Conservation (phyloP, 2,888 invertebrate species). For the Crossocerus cetratus region DNA sequence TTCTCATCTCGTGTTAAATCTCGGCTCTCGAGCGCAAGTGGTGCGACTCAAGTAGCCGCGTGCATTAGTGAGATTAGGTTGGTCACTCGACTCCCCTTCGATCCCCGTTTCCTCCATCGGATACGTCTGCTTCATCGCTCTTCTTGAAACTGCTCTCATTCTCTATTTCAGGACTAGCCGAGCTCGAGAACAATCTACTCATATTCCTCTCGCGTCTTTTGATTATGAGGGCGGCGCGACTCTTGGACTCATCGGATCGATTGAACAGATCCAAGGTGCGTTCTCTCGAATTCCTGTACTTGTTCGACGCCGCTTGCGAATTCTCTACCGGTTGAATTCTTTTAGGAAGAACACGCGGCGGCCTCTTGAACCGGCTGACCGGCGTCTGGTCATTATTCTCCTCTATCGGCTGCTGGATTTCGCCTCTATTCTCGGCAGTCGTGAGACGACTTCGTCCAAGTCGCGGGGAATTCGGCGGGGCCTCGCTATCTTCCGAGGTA, state of each 20-base stretch:
- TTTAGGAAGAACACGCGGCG: constrained; percentile 12
- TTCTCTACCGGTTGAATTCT: not conserved
- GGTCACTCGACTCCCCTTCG: too few species aligned
- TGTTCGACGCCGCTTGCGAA: not conserved
- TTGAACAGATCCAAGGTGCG: constrained; percentile 14
- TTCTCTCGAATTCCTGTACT: constrained; percentile 12
- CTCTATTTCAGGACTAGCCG: not conserved
- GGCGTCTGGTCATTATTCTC: too few species aligned
- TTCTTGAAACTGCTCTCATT: not conserved
- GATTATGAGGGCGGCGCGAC: constrained; percentile 11
- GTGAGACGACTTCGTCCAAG: constrained; percentile 6
- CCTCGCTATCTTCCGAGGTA: constrained; percentile 1
- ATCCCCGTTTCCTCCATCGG: too few species aligned
- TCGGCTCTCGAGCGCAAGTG: too few species aligned
- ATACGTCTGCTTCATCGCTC: not conserved
- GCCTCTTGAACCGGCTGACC: constrained; percentile 14
- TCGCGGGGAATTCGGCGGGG: constrained; percentile 14
- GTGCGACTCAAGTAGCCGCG: too few species aligned
- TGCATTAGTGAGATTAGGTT: too few species aligned
- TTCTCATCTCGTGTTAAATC: too few species aligned
- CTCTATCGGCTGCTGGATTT: not conserved
- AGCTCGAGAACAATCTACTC: not conserved
- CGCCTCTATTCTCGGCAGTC: not conserved
- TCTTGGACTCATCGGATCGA: constrained; percentile 13
- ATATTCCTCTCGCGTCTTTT: not conserved